These are phyloP conservation scores for Mycteria americana DNA, from an alignment of 2,797 vertebrate species.

Conservation along the genomic window DNA sequence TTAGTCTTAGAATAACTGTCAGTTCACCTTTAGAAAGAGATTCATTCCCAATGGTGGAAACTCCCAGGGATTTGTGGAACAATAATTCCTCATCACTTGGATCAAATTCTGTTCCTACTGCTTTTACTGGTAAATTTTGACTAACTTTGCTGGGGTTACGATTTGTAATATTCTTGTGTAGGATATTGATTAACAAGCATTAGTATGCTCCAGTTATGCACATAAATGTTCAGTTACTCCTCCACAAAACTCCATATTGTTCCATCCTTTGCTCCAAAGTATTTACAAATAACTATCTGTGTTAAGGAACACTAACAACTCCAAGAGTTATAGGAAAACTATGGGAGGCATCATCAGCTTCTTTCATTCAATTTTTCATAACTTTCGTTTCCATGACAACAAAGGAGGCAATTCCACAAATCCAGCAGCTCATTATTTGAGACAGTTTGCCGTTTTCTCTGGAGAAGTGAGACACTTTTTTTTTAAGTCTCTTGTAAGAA, in stretches of 20 bases:
- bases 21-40: neutral
- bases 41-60: neutral
- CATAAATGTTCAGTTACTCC: neutral
- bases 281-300: neutral
- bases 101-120: neutral
- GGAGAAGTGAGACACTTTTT: neutral
- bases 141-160: neutral
- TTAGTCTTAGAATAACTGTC: neutral
- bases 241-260: neutral
- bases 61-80: neutral
- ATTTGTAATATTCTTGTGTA: neutral
- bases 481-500: slow-evolving; percentile 27
- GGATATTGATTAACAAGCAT: neutral
- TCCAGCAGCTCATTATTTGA: slow-evolving; percentile 45
- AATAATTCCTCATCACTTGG: neutral
- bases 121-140: neutral
- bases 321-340: neutral
- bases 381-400: slow-evolving; percentile 57
- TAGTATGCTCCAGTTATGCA: neutral
- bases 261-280: neutral
- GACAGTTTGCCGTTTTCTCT: slow-evolving; percentile 18
- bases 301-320: neutral
- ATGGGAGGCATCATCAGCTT: neutral
- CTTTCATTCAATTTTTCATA: slow-evolving; percentile 54
- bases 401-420: slow-evolving; percentile 37